Conservation (phyloP, 2,113 vertebrate genomes). For the Monopterus albus region DNA sequence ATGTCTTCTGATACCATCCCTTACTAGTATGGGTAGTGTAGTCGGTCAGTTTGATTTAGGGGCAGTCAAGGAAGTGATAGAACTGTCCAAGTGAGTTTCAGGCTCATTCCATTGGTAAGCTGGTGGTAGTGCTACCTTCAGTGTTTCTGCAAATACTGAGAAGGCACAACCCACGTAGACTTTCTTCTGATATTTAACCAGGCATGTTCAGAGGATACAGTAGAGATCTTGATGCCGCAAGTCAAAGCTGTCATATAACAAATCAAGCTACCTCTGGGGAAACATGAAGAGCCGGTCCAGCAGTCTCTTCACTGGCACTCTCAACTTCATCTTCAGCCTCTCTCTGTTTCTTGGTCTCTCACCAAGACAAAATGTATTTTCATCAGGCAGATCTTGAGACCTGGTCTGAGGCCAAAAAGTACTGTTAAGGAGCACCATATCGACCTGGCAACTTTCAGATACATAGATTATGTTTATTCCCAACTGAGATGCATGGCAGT, state of each 20-base stretch:
- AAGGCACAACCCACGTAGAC: background rate
- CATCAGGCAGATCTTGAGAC: background rate
- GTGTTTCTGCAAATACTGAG: no score
- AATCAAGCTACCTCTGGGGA: background rate
- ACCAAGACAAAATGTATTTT: background rate
- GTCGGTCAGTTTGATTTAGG: background rate
- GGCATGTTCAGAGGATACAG: background rate
- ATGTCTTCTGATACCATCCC: background rate
- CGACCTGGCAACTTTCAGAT: constrained; percentile 5
- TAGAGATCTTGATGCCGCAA: background rate
- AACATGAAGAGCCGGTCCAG: constrained; percentile 1
- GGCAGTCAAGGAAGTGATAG: background rate
- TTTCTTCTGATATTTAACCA: background rate
- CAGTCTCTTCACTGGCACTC: background rate
- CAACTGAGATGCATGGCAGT: no score
- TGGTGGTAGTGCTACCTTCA: background rate
- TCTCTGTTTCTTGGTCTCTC: background rate
- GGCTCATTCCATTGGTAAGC: background rate
- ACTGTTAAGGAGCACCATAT: background rate
- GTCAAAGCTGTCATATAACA: background rate
- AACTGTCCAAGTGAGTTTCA: background rate
- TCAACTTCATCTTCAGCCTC: constrained; percentile 25
- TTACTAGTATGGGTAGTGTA: background rate
- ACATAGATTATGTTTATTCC: no score
- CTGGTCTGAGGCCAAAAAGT: background rate